These are phyloP conservation scores for Emesis furor DNA, from an alignment of 2,888 invertebrate genomes.

Conservation along the genomic window DNA sequence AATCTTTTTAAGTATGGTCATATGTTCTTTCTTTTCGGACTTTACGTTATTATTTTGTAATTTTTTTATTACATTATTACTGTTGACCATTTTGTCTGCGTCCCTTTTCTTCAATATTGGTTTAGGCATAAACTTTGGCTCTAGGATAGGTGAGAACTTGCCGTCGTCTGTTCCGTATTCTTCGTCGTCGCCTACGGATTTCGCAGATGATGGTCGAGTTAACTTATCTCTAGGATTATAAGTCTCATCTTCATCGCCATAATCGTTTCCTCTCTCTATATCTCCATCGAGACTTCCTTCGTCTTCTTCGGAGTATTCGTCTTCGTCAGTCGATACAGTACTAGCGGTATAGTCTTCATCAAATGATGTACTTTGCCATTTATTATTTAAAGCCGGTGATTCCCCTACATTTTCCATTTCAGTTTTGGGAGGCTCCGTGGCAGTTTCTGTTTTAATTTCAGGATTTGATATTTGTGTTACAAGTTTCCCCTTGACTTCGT, in stretches of 20 bases:
- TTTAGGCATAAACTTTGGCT: slow-evolving; percentile 95
- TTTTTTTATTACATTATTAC: slow-evolving; percentile 72
- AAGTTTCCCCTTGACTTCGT: slow-evolving; percentile 57
- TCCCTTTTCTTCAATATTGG: slow-evolving; percentile 95
- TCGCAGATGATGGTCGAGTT: slow-evolving; percentile 79
- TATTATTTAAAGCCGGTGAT: slow-evolving; percentile 79
- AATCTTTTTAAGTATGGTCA: slow-evolving; percentile 86
- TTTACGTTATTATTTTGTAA: slow-evolving; percentile 77
- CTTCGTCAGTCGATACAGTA: slow-evolving; percentile 91
- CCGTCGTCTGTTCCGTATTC: slow-evolving; percentile 92
- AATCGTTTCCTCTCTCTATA: slow-evolving; percentile 81
- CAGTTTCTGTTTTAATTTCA: slow-evolving; percentile 84
- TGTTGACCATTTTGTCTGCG: slow-evolving; percentile 78
- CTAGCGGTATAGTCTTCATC: slow-evolving; percentile 93
- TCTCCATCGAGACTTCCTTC: slow-evolving; percentile 85
- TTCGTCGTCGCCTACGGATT: slow-evolving; percentile 83
- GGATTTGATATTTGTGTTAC: slow-evolving; percentile 75
- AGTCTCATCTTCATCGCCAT: slow-evolving; percentile 92
- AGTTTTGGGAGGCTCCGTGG: slow-evolving; percentile 72
- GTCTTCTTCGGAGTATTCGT: slow-evolving; percentile 81
- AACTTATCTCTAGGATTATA: slow-evolving; percentile 94
- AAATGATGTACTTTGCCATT: slow-evolving; percentile 90
- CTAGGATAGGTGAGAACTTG: slow-evolving; percentile 93
- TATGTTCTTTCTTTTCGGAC: slow-evolving; percentile 84
- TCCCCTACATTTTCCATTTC: slow-evolving; percentile 73